Evolutionary conservation across 2,888 invertebrate species (phyloP), one percentile per base, ranked within the genome.

Genomic region (Scaptomyza flava): DNA sequence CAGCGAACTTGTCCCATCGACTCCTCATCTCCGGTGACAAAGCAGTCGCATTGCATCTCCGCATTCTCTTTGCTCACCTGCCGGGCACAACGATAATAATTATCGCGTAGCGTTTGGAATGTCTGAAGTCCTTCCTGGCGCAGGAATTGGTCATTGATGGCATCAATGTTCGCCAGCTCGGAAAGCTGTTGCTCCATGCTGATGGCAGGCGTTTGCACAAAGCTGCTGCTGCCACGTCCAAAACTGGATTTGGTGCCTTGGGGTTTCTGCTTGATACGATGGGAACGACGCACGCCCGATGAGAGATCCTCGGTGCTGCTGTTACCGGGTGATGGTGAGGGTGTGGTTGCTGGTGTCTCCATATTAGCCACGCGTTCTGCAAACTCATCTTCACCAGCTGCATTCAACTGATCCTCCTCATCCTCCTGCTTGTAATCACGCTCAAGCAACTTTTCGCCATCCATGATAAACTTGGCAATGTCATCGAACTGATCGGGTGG

Each of bases 31-130:
- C 96, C 95, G 58, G 96, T 96, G 76, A 98, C 93, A 89, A 96
- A 96, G 91, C 99, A 99, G 92, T 99, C 99, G 92, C 99, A 99
- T 33, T 96, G 94, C 98, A 99, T 98, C 81, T 97, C 95, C 79
- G 96, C 96, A 0, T 97, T 96, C 91, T 98, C 98, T 90, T 96
- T 98, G 91, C 96, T 97, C 65, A 95, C 95, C 91, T 96, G 96
- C 91, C 97, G 94, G 78, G 97, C 97, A 90, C 94, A 94, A 68
- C 96, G 93, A 92, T 98, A 98, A 71, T 96, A 94, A 93, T 98
- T 98, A 90, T 98, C 98, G 56, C 94, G 94, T 51, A 98, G 94
- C 81, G 95, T 94, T 68, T 96, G 94, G 92, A 96, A 98, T 82
- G 95, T 95, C 68, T 95, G 95, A 74, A 97, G 93, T 0, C 91